A percentile compares a stretch with the other conserved stretches of the same genome.
Evolutionary conservation across 2,797 vertebrate species (phyloP).

Genomic region (Spinus pinus): DNA sequence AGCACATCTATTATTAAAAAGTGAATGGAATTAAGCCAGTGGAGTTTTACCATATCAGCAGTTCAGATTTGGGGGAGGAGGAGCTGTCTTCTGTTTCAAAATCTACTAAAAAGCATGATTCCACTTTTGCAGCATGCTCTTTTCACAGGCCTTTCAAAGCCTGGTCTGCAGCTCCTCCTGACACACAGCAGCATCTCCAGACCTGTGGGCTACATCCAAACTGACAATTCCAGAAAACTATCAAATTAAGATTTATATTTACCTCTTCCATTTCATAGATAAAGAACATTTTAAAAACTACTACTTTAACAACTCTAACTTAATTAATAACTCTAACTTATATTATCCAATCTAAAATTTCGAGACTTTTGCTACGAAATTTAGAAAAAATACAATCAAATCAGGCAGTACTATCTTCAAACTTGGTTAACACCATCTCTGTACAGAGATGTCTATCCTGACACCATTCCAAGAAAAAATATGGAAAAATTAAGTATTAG

Average conservation of each 20-base stretch:
- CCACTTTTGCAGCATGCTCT: neutral
- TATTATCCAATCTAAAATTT: neutral
- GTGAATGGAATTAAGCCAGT: neutral
- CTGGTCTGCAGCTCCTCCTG: neutral
- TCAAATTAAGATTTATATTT: neutral
- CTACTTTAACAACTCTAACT: neutral
- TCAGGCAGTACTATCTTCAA: neutral
- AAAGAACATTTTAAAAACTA: neutral
- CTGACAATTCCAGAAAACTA: neutral
- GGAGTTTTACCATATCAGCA: neutral
- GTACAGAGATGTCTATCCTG: neutral
- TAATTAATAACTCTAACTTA: neutral
- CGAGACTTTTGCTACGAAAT: neutral
- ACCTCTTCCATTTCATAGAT: neutral
- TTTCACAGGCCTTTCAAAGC: neutral
- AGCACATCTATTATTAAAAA: neutral
- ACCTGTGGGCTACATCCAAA: neutral
- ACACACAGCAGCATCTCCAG: neutral
- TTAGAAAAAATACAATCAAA: neutral
- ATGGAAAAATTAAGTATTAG: neutral
- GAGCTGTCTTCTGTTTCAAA: neutral
- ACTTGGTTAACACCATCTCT: neutral
- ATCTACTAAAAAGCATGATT: neutral
- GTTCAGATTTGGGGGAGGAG: accelerated
- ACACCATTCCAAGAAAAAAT: neutral